Evolutionary conservation across 2,113 vertebrate species (phyloP).

Genomic region (Gallinago jamesoni): DNA sequence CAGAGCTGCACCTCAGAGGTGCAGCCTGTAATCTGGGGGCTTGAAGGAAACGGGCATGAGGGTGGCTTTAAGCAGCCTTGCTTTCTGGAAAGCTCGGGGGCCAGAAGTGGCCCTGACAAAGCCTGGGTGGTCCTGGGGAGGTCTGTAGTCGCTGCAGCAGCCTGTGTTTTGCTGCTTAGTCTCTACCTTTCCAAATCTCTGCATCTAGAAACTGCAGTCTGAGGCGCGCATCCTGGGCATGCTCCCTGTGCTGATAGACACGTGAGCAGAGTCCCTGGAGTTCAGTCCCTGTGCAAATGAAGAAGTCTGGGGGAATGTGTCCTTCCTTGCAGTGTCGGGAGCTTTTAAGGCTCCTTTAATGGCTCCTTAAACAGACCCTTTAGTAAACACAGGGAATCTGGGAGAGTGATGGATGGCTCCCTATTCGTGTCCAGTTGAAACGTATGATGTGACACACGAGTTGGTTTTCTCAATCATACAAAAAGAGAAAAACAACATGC

Average conservation of each 20-base stretch:
- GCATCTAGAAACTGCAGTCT: not conserved
- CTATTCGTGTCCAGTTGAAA: not conserved
- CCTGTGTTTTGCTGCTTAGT: not conserved
- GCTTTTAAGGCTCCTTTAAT: not conserved
- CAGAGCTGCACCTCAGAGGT: rapidly evolving
- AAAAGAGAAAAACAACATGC: not conserved
- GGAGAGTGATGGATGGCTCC: not conserved
- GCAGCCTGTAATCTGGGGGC: not conserved
- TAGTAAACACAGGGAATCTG: not conserved
- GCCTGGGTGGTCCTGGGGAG: not conserved
- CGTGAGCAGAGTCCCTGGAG: not conserved
- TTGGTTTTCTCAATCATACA: not conserved
- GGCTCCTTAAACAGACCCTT: not conserved
- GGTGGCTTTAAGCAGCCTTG: not conserved
- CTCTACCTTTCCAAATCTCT: not conserved
- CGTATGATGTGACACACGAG: not conserved
- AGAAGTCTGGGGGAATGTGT: rapidly evolving
- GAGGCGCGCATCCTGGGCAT: not conserved
- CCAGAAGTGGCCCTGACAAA: not conserved
- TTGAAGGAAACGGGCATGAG: not conserved
- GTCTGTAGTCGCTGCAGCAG: not conserved
- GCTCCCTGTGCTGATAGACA: not conserved
- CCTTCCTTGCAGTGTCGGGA: not conserved
- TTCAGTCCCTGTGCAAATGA: not conserved
- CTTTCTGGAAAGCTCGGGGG: not conserved